Base-by-base conservation (phyloP, 2,888 invertebrate genomes). In the Strigamia transsilvanica region DNA sequence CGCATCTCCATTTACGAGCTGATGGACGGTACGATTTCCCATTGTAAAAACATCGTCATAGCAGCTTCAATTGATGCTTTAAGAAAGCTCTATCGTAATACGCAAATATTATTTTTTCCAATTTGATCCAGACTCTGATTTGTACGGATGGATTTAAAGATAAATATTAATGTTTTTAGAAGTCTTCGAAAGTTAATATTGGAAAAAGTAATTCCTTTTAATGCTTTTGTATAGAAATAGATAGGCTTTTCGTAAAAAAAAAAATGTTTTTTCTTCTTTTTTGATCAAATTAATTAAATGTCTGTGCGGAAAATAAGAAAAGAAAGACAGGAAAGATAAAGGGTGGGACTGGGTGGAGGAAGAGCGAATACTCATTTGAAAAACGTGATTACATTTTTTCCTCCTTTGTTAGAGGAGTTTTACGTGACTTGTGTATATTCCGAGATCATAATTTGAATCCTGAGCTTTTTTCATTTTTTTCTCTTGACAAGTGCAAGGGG, bases 381-480 rank as follows among this genome's bases (percentile, higher is more conserved):
- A n/a, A 66, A 66, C 66, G 66, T 66, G 66, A 66, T 66, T 66
- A 66, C 32, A 27, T 66, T 66, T 66, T 32, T 66, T 66, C n/a
- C 51, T n/a, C 51, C 7, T 51, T 51, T 15, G n/a, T 66, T 15
- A 9, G 66, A 15, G 27, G 12, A 23, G 23, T 66, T 32, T 32
- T 66, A 66, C 66, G 66, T 66, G 66, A 66, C 66, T 66, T 66
- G 66, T 66, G 66, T 66, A 23, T 66, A 66, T 66, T 66, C 66
- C 66, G 32, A 66, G 66, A 27, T 66, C 66, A 66, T 66, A 66
- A 66, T 66, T 66, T 66, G 66, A 66, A 66, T 15, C 9, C 66
- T 66, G 66, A 23, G 66, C 66, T 66, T 66, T 34, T 34, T 34
- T 34, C 7, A 5, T 34, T 34, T 66, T 66, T 66, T 66, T 7